Percentiles rank a stretch among this genome's conserved stretches.
Evolutionary conservation across 2,888 invertebrate genomes (phyloP).

Genomic region (Amorpha juglandis): DNA sequence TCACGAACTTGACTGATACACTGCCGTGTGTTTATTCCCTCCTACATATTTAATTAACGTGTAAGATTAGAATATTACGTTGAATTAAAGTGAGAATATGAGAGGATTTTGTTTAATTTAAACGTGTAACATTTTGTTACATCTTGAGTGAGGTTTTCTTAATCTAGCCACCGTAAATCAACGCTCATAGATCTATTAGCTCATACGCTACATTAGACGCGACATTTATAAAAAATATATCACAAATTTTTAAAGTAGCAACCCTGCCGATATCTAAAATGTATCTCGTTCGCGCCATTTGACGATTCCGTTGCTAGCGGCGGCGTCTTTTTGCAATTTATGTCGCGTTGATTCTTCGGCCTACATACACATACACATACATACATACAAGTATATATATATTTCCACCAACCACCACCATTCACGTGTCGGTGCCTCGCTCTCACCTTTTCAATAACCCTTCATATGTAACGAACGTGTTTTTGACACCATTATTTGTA

Average conservation of each 20-base stretch:
- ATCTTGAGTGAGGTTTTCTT: not conserved
- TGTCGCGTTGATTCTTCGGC: conserved; percentile 57
- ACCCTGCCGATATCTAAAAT: conserved; percentile 67
- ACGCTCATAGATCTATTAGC: not conserved
- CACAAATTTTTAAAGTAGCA: conserved; percentile 32
- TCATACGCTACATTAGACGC: not conserved
- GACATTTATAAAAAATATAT: conserved; percentile 4
- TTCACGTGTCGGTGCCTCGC: not conserved
- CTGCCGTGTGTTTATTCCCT: too few species aligned
- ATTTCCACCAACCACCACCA: too few species aligned
- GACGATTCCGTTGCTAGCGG: conserved; percentile 67
- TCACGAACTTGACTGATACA: too few species aligned
- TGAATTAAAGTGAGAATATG: too few species aligned
- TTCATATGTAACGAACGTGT: not conserved
- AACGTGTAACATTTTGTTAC: too few species aligned
- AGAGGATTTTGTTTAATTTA: not conserved
- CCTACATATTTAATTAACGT: too few species aligned
- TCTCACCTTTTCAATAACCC: not conserved
- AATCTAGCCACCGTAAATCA: not conserved
- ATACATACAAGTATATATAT: conserved; percentile 1
- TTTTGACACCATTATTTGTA: not conserved
- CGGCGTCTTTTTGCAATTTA: conserved; percentile 71
- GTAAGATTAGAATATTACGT: too few species aligned
- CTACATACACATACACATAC: conserved; percentile 37
- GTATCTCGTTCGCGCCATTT: conserved; percentile 78